Evolutionary conservation across 2,888 invertebrate species (phyloP).

Genomic region (Muschampia plurimacula): DNA sequence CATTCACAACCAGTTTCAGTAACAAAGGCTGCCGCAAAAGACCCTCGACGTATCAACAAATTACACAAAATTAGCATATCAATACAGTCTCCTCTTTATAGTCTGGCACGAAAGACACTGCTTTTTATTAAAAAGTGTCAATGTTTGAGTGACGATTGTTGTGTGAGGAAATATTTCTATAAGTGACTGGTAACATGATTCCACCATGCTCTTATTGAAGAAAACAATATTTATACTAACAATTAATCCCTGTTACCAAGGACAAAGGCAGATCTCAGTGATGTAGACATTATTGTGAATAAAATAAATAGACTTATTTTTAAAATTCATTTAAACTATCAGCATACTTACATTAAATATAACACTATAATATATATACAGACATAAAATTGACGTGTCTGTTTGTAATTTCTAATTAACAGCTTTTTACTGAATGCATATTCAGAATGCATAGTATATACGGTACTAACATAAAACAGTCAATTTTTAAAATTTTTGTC

Average conservation of each 20-base stretch:
- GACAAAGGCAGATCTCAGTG: background rate
- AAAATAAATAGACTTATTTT: no score
- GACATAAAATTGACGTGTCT: no score
- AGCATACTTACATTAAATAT: no score
- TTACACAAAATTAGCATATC: constrained; percentile 82
- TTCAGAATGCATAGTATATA: no score
- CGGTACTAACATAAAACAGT: no score
- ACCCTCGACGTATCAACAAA: constrained; percentile 84
- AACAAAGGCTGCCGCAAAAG: constrained; percentile 81
- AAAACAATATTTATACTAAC: background rate
- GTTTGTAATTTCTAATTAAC: no score
- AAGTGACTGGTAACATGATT: constrained; percentile 19
- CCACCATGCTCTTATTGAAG: background rate
- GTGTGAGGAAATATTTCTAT: constrained; percentile 14
- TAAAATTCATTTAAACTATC: no score
- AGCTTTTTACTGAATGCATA: no score
- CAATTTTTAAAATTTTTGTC: no score
- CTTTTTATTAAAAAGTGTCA: constrained; percentile 73
- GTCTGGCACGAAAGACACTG: constrained; percentile 66
- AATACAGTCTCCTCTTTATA: constrained; percentile 66
- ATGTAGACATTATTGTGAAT: background rate
- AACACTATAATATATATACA: no score
- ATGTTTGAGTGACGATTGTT: constrained; percentile 63
- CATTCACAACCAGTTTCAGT: constrained; percentile 72
- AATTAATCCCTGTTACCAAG: constrained; percentile 1